Evolutionary conservation across 2,113 vertebrate genomes (phyloP).

Genomic region (Mus pahari): DNA sequence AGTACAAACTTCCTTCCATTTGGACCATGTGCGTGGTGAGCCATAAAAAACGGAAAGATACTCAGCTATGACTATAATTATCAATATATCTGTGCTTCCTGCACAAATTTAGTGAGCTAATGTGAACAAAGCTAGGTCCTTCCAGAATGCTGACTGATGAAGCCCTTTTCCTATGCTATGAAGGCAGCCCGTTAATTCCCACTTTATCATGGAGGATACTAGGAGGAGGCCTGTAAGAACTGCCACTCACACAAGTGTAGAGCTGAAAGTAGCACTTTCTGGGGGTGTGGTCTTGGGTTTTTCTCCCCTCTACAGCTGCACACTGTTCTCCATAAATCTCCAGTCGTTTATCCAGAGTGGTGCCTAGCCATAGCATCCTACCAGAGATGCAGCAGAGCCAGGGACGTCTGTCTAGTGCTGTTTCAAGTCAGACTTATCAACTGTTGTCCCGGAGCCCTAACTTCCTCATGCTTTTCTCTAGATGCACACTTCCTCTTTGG

Average conservation of each 20-base stretch:
- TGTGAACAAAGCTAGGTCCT: not conserved
- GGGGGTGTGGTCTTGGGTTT: not conserved
- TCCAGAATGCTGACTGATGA: not conserved
- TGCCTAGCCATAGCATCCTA: not conserved
- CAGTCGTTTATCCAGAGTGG: not conserved
- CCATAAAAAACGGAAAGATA: not conserved
- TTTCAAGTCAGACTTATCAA: not conserved
- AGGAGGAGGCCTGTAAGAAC: not conserved
- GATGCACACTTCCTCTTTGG: not conserved
- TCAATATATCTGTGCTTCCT: not conserved
- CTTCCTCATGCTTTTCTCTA: not conserved
- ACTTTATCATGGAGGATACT: not conserved
- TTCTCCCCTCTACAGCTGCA: not conserved
- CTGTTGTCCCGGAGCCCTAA: not conserved
- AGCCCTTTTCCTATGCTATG: not conserved
- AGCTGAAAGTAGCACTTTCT: not conserved
- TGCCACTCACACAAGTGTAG: not conserved
- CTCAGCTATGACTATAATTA: not conserved
- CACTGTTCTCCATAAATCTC: not conserved
- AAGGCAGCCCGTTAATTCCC: not conserved
- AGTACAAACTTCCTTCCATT: not conserved
- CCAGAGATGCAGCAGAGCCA: not conserved
- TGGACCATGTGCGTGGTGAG: not conserved
- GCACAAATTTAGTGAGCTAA: not conserved
- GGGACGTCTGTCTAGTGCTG: not conserved